Evolutionary conservation across 2,888 invertebrate species (phyloP), one percentile per base, ranked within the genome.

Genomic region (Chromoteleia sp.): DNA sequence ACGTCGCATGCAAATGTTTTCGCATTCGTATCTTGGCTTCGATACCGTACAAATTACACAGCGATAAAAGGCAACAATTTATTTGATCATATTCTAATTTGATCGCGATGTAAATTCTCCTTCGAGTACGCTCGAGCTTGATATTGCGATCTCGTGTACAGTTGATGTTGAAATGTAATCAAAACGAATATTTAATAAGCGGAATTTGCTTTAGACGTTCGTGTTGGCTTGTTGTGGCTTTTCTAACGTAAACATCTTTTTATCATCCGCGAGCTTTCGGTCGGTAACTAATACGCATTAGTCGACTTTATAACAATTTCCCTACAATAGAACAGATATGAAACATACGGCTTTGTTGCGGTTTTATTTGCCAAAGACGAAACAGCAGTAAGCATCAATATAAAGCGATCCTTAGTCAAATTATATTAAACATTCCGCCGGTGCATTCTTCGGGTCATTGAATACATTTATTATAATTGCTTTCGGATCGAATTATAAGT

Each of bases 351-450:
- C 79, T 74, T 79, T 79, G 79, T 41, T 79, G 79, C 36, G 73
- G 73, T 74, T 79, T 79, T 67, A 71, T 67, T 79, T 67, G 63
- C 73, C 19, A 10, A 25, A 21, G 33, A 41, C 17, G 19, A 50
- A 56, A 65, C 48, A 29, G 65, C 56, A 36, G 43, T 33, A 59
- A 67, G 48, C 43, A 36, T 67, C 71, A 58, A 58, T 52, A 77
- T 70, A 14, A 59, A 43, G 43, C 68, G 58, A 58, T 67, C 39
- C 56, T 73, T 41, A 78, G 67, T 65, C 52, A 48, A 73, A 78
- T 73, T 70, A 50, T 67, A 78, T 78, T 71, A 71, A 67, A 67
- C 73, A 73, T 79, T 73, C 59, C 79, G n/a, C 12, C 33, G 39
- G 29, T 6, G 65, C 65, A 67, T 58, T 45, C 50, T 17, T 17